A percentile compares a stretch with the other conserved stretches of the same genome.
These are phyloP conservation scores for Drosophila demipolita DNA, from an alignment of 2,888 invertebrate species.

Conservation along the genomic window DNA sequence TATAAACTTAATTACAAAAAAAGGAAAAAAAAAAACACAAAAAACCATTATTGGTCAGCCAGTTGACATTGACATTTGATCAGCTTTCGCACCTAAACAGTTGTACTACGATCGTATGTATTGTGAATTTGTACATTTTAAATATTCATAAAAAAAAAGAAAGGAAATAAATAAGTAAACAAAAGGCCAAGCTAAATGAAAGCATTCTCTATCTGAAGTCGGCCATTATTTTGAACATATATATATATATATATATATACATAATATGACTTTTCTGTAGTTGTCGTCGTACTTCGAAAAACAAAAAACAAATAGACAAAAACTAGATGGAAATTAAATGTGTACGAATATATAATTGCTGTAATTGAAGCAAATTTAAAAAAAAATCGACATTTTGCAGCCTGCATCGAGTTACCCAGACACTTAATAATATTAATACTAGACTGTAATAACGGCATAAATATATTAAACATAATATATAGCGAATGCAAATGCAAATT, in stretches of 20 bases:
- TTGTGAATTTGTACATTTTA: constrained; percentile 37
- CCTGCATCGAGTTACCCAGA: constrained; percentile 5
- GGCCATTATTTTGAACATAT: constrained; percentile 4
- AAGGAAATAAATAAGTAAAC: neutral
- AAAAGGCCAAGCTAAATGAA: constrained; percentile 29
- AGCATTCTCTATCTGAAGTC: neutral
- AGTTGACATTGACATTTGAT: constrained; percentile 26
- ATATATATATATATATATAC: neutral
- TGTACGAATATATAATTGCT: constrained; percentile 19
- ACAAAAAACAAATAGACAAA: constrained; percentile 5
- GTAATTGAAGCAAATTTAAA: constrained; percentile 1
- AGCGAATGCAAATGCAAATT: constrained; percentile 7
- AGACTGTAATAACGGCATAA: constrained; percentile 42
- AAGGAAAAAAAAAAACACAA: neutral
- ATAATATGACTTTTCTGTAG: constrained; percentile 29
- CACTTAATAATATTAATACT: constrained; percentile 31
- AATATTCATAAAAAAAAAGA: constrained; percentile 19
- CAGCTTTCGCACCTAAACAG: constrained; percentile 47
- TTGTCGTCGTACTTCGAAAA: constrained; percentile 31
- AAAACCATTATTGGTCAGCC: constrained; percentile 2
- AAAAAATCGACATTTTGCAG: constrained; percentile 15
- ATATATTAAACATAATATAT: constrained; percentile 22
- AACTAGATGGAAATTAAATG: constrained; percentile 26
- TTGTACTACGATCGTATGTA: constrained; percentile 17
- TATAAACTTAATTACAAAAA: neutral